Conservation (phyloP, 2,888 invertebrate species). For the Eurois occulta region DNA sequence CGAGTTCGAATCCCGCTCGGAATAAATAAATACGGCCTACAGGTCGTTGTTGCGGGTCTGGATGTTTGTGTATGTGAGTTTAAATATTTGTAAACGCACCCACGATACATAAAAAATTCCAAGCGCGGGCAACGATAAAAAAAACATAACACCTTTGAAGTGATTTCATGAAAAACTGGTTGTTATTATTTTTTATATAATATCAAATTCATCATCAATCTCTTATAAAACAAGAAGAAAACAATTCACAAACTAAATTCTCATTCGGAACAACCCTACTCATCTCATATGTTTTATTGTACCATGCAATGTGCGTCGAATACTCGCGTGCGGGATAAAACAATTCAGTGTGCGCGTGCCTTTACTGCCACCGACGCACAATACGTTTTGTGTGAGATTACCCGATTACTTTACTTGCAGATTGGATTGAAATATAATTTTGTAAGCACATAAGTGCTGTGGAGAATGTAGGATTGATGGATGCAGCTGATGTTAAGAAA, state of each 20-base stretch:
- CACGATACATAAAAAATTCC: no score
- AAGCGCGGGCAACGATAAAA: no score
- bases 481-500: conserved; percentile 17
- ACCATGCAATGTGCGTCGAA: conserved; percentile 80
- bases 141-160: no score
- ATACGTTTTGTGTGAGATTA: conserved; percentile 78
- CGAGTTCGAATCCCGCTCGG: no score
- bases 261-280: conserved; percentile 69
- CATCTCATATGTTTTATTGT: conserved; percentile 82
- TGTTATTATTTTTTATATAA: not conserved
- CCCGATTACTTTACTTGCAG: conserved; percentile 81
- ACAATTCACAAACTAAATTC: not conserved
- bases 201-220: not conserved
- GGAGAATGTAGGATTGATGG: conserved; percentile 39
- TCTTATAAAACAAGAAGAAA: not conserved
- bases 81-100: no score
- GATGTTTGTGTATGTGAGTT: no score
- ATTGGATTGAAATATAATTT: conserved; percentile 76
- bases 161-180: not conserved
- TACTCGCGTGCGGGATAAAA: conserved; percentile 82
- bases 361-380: conserved; percentile 63
- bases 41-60: no score
- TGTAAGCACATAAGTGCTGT: conserved; percentile 48
- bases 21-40: no score
- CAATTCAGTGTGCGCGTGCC: conserved; percentile 84